Evolutionary conservation across 2,888 invertebrate species (phyloP), one percentile per base, ranked within the genome.

Genomic region (Galerucella calmariensis): DNA sequence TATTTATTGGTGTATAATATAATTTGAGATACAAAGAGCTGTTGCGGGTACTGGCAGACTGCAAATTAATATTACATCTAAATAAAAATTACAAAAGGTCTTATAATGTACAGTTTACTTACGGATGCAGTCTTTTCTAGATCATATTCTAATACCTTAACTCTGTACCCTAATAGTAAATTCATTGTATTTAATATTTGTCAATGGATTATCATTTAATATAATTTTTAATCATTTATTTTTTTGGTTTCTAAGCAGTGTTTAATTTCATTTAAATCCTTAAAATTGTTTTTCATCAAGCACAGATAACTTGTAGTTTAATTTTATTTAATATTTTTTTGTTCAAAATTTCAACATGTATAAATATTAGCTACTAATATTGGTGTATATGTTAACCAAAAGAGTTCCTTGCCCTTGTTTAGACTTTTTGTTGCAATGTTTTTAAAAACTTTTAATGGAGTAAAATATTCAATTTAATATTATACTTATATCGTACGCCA

Each of bases 121-220:
- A 86, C 82, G 82, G 85, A 86, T 86, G 87, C 87, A 87, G 87
- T 87, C 87, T 87, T 87, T 83, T 86, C 86, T 87, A 87, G 84
- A 85, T 86, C 83, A 84, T 85, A 85, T 81, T 84, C 85, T 86
- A 86, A 85, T 79, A 84, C 84, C 86, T 86, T 86, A 86, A 85
- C 82, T 83, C 81, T 84, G 81, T 83, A 84, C 83, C 83, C 86
- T 87, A 87, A 86, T 84, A 86, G 86, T 87, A 88, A 87, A 87
- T 88, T 88, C 88, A 87, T 88, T 88, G 87, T 88, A 87, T 88
- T 85, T 74, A 82, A 87, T 87, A 86, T 86, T 87, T 87, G 86
- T 87, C 87, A 86, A 87, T 87, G 86, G 87, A 86, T 87, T 87
- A 87, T 86, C 86, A 85, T 81, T 84, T 83, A 82, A 81, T 82